Conservation (phyloP, 2,113 vertebrate species). For the Ammospiza nelsoni region DNA sequence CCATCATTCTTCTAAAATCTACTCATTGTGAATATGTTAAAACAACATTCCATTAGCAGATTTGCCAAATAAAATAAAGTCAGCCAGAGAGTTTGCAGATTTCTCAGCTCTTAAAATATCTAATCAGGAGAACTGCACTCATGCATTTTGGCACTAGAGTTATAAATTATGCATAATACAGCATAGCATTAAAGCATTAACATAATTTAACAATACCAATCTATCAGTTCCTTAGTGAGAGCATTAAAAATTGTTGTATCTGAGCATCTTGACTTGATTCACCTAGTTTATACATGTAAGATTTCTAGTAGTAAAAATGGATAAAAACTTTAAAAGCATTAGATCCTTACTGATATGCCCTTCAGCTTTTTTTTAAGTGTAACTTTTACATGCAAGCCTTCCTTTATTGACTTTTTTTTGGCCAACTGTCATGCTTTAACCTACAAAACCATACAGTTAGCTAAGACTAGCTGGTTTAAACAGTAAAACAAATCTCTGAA, state of each 20-base stretch:
- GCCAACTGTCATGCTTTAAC: not conserved
- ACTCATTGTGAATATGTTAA: conserved; percentile 1
- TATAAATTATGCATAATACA: conserved; percentile 68
- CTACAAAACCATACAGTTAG: not conserved
- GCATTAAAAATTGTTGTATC: not conserved
- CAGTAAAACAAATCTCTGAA: not conserved
- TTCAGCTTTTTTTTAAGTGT: not conserved
- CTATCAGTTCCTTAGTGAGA: conserved; percentile 32
- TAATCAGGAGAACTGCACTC: conserved; percentile 42
- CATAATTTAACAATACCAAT: conserved; percentile 60
- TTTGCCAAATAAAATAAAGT: conserved; percentile 50
- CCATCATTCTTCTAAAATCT: not conserved
- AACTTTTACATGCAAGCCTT: not conserved
- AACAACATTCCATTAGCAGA: not conserved
- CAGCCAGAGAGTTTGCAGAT: conserved; percentile 43
- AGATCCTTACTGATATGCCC: not conserved
- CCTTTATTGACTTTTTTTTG: not conserved
- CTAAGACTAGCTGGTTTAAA: not conserved
- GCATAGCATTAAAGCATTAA: conserved; percentile 67
- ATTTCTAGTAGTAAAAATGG: not conserved
- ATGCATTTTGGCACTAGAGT: conserved; percentile 48
- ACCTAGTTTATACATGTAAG: not conserved
- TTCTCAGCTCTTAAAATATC: conserved; percentile 51
- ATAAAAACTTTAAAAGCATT: not conserved
- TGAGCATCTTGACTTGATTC: not conserved